These are phyloP conservation scores for Eumacrocentrus americanus DNA, from an alignment of 2,888 invertebrate genomes.

Conservation along the genomic window DNA sequence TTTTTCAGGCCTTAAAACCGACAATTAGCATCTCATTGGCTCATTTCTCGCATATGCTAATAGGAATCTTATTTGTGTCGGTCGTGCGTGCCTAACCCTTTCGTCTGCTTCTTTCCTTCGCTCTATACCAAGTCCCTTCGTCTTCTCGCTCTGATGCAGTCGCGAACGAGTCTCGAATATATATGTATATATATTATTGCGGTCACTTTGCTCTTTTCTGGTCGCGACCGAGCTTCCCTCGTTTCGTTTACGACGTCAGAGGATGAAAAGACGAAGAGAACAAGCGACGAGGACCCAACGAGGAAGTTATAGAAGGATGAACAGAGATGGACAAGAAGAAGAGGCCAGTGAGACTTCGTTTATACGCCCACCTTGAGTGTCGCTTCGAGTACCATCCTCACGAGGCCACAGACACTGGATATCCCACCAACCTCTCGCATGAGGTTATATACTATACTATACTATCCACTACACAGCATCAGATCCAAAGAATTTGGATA, in stretches of 20 bases:
- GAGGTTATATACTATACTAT: too few relatives aligned
- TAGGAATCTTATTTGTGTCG: slow-evolving; percentile 51
- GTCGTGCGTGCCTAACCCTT: slow-evolving; percentile 38
- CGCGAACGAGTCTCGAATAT: neutral
- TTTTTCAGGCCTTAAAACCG: slow-evolving; percentile 49
- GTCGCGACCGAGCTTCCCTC: slow-evolving; percentile 26
- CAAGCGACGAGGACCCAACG: too few relatives aligned
- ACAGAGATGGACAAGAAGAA: slow-evolving; percentile 5
- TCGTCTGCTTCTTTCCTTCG: slow-evolving; percentile 26
- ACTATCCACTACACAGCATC: too few relatives aligned
- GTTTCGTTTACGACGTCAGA: slow-evolving; percentile 42
- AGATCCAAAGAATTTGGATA: neutral
- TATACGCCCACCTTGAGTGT: slow-evolving; percentile 50
- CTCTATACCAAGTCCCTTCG: slow-evolving; percentile 7
- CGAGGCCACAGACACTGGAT: slow-evolving; percentile 18
- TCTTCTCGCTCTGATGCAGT: slow-evolving; percentile 6
- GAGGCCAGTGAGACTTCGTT: slow-evolving; percentile 30
- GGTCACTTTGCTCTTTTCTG: slow-evolving; percentile 22
- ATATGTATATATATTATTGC: too few relatives aligned
- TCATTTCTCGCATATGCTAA: slow-evolving; percentile 56
- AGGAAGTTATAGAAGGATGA: too few relatives aligned
- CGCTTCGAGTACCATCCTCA: slow-evolving; percentile 41
- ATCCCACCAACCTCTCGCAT: too few relatives aligned
- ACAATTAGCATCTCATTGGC: slow-evolving; percentile 60
- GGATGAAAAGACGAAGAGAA: slow-evolving; percentile 26